Base-by-base conservation (phyloP, 2,888 invertebrate species). In the Endomychus coccineus region DNA sequence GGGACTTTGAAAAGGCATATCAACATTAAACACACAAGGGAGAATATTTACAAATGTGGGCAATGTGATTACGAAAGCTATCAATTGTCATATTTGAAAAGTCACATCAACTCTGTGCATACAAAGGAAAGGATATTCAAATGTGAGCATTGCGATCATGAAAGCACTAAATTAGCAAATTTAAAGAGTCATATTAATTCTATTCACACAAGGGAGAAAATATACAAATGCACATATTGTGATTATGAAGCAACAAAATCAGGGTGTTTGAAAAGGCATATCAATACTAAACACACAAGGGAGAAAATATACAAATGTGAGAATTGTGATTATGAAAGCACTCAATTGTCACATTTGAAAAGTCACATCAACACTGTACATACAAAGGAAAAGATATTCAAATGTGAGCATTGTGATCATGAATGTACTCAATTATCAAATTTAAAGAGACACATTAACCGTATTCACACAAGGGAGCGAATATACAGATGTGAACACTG, bases 381-480 rank as follows among this genome's bases (percentile, higher is more conserved):
- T 19, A 21, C 22, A n/a, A 12, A 30, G 10, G 3, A 14, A 14
- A 30, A 21, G 19, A 22, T 2, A n/a, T 21, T 13, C 14, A 21
- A 21, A 3, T 30, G 30, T 7, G 21, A 19, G 5, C 4, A 11
- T n/a, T 30, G 30, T 6, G 30, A 30, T 1, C 22, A 21, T 6
- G 14, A 6, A 1, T 12, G 21, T 5, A 5, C 21, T 9, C 30
- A 14, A 3, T 4, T 9, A 12, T 4, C 4, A 3, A n/a, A n/a
- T 6, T 22, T 30, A 4, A 19, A 13, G 3, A 12, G n/a, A 4
- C 32, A 32, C 7, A 3, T 32, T 2, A 11, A 32, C 9, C 13
- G 23, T 2, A 23, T 32, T 1, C 32, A 32, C 23, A 23, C 23
- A 22, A 30, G 22, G n/a, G 9, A 21, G 30, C 19, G n/a, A 12